phyloP scores from a whole-genome alignment of 2,113 vertebrate species.

The Strix uralensis region DNA sequence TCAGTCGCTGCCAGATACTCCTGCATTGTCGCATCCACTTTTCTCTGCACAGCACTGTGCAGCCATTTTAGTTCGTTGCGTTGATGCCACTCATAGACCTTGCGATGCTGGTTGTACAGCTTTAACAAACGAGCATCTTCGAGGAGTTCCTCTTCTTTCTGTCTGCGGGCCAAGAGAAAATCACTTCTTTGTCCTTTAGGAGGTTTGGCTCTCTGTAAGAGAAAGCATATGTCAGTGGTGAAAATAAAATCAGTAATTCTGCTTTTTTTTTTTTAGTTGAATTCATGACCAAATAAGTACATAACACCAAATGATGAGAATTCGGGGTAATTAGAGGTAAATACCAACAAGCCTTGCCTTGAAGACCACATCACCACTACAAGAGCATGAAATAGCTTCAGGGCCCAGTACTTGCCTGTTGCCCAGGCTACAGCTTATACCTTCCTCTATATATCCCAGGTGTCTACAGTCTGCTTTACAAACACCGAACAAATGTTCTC shows the following conservation, averaged over 20 bases:
- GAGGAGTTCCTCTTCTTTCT: conserved; percentile 50
- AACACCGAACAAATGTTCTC: fast-evolving
- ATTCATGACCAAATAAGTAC: too few species aligned
- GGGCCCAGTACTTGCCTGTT: fast-evolving
- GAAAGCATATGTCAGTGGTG: neutral
- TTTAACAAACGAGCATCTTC: conserved; percentile 57
- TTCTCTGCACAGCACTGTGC: conserved; percentile 47
- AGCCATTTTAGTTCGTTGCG: conserved; percentile 58
- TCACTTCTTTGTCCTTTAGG: neutral
- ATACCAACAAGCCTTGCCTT: neutral
- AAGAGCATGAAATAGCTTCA: too few species aligned
- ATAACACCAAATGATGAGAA: neutral
- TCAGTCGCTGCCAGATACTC: conserved; percentile 66
- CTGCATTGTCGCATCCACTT: conserved; percentile 58
- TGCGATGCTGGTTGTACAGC: conserved; percentile 12
- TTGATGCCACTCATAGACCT: conserved; percentile 67
- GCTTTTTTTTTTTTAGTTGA: neutral
- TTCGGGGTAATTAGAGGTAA: neutral
- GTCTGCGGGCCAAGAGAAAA: conserved; percentile 41
- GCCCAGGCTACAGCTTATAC: neutral
- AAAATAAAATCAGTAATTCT: neutral
- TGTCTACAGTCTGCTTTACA: fast-evolving
- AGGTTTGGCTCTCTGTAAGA: conserved; percentile 71
- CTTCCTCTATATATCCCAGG: too few species aligned
- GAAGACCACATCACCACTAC: neutral